These are phyloP conservation scores for Drosophila phalerata DNA, from an alignment of 2,888 invertebrate species.

Conservation along the genomic window DNA sequence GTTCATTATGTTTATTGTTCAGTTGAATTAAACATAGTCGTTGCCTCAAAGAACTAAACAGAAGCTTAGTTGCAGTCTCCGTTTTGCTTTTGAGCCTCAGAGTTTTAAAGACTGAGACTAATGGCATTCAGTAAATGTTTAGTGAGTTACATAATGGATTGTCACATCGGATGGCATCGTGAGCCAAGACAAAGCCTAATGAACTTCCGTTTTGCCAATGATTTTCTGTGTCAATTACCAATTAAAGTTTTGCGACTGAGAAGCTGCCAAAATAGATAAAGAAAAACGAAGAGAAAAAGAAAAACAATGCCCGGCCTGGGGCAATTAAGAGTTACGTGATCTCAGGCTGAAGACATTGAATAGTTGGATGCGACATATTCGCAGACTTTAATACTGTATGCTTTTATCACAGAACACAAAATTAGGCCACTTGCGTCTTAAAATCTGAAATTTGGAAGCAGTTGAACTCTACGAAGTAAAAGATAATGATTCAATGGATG, in stretches of 20 bases:
- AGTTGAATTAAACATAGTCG: constrained; percentile 13
- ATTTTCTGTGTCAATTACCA: constrained; percentile 63
- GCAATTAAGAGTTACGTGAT: constrained; percentile 54
- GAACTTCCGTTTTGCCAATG: constrained; percentile 71
- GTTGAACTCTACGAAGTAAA: neutral
- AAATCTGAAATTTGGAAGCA: constrained; percentile 2
- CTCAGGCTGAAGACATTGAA: constrained; percentile 29
- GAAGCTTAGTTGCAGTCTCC: neutral
- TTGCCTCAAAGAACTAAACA: constrained; percentile 9
- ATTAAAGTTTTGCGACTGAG: constrained; percentile 53
- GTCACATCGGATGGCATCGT: constrained; percentile 27
- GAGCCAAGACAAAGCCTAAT: constrained; percentile 68
- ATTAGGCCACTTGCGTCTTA: constrained; percentile 10
- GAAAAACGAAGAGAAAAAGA: constrained; percentile 3
- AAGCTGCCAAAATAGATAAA: constrained; percentile 26
- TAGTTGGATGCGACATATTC: constrained; percentile 6
- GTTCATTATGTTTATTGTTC: constrained; percentile 51
- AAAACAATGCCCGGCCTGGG: constrained; percentile 31
- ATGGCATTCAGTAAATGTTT: constrained; percentile 30
- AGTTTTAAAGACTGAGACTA: neutral
- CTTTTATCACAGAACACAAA: constrained; percentile 18
- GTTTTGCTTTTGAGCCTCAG: neutral
- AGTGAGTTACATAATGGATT: constrained; percentile 38
- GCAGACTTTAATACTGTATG: neutral
- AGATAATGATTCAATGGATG: neutral